Evolutionary conservation across 2,113 vertebrate genomes (phyloP).

Genomic region (Anthoscopus minutus): DNA sequence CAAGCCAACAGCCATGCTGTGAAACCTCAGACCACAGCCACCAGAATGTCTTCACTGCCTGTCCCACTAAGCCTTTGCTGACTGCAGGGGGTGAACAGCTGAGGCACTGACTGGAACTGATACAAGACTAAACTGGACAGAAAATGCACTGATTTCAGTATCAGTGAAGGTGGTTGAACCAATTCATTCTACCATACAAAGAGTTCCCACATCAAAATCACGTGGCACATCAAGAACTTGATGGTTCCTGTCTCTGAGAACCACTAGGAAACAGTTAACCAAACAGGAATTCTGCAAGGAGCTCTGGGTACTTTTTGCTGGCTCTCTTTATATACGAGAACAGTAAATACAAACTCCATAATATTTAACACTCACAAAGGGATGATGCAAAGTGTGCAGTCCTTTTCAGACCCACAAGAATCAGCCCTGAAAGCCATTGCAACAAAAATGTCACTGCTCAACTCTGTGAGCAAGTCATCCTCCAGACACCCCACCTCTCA

Average conservation of each 20-base stretch:
- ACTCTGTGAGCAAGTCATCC: neutral
- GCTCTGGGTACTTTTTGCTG: neutral
- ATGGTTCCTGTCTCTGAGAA: neutral
- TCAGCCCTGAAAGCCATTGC: neutral
- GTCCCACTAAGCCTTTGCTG: neutral
- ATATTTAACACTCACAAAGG: neutral
- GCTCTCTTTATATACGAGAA: neutral
- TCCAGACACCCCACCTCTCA: neutral
- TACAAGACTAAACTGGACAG: accelerated
- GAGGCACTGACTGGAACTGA: neutral
- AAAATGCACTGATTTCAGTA: neutral
- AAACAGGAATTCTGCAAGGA: neutral
- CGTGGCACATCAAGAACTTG: neutral
- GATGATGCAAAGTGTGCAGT: neutral
- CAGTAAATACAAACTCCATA: accelerated
- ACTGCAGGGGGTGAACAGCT: neutral
- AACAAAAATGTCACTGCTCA: neutral
- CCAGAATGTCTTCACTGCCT: neutral
- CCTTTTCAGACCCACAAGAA: neutral
- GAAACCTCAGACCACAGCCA: neutral
- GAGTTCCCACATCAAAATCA: neutral
- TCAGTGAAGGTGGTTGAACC: neutral
- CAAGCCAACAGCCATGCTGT: neutral
- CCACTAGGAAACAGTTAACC: neutral
- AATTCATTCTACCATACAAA: neutral